Evolutionary conservation across 2,113 vertebrate genomes (phyloP).

Genomic region (Dromiciops gliroides): DNA sequence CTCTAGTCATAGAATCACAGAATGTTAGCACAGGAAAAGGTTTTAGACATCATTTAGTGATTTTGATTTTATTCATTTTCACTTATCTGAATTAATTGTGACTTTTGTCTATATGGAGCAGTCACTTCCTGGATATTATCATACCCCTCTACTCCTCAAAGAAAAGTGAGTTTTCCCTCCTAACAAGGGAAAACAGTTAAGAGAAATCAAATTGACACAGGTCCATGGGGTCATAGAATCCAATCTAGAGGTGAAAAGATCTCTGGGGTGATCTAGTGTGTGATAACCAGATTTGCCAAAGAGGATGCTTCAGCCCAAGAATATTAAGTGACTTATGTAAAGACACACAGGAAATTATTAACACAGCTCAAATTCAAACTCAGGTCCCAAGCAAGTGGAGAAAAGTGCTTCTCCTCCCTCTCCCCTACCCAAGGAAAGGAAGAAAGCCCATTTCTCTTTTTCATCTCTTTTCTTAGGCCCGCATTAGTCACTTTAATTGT

Average conservation of each 20-base stretch:
- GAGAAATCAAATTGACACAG: not conserved
- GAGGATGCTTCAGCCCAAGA: not conserved
- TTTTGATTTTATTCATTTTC: not conserved
- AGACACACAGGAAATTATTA: not conserved
- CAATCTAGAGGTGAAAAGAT: not conserved
- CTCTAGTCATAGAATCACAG: not conserved
- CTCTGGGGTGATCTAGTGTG: not conserved
- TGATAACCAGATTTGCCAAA: not conserved
- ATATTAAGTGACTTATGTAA: not conserved
- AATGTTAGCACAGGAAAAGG: not conserved
- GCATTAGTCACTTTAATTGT: not conserved
- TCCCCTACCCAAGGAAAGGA: not conserved
- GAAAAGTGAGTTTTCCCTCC: not conserved
- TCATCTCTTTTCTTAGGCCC: not conserved
- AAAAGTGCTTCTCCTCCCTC: not conserved
- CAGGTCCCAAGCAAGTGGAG: not conserved
- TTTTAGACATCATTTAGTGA: not conserved
- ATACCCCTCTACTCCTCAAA: not conserved
- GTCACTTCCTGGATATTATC: not conserved
- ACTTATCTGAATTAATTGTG: not conserved
- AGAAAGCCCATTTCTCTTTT: not conserved
- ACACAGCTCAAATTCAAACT: not conserved
- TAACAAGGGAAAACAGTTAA: not conserved
- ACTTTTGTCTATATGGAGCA: not conserved
- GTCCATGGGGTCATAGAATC: not conserved